phyloP scores from a whole-genome alignment of 2,113 vertebrate genomes.

The Petrocephalus zakoni region DNA sequence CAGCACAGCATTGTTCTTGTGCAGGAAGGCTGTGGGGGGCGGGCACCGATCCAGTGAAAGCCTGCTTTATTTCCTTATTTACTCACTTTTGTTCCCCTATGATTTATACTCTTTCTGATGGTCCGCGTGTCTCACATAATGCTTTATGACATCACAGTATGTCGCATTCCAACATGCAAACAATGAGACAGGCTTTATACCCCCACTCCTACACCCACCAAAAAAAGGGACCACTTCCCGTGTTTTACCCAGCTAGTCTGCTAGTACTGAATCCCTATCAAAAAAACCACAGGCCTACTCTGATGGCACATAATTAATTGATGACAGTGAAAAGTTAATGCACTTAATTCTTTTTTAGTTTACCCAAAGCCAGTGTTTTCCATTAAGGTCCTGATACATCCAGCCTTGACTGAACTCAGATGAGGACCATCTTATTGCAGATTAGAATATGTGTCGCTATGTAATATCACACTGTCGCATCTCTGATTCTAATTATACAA shows the following conservation, averaged over 20 bases:
- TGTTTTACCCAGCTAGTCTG: background rate
- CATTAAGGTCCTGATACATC: slow-evolving; percentile 15
- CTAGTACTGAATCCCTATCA: background rate
- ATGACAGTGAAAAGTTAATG: slow-evolving; percentile 21
- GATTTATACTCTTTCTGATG: background rate
- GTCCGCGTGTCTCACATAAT: background rate
- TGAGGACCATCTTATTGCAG: background rate
- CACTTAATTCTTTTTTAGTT: slow-evolving; percentile 12
- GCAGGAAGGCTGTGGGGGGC: background rate
- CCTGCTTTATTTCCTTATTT: background rate
- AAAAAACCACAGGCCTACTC: background rate
- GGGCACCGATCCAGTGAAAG: background rate
- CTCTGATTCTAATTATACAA: slow-evolving; percentile 19
- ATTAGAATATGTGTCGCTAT: background rate
- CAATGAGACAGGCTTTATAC: background rate
- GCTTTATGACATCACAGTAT: background rate
- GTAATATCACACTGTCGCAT: background rate
- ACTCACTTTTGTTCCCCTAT: background rate
- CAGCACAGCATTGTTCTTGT: background rate
- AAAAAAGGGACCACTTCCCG: background rate
- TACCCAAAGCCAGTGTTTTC: slow-evolving; percentile 12
- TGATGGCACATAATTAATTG: slow-evolving; percentile 18
- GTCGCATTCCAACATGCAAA: background rate
- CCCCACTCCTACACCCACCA: background rate
- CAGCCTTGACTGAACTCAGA: slow-evolving; percentile 11